These are phyloP conservation scores for Protobothrops flavoviridis DNA, from an alignment of 2,113 vertebrate species.

Conservation along the genomic window DNA sequence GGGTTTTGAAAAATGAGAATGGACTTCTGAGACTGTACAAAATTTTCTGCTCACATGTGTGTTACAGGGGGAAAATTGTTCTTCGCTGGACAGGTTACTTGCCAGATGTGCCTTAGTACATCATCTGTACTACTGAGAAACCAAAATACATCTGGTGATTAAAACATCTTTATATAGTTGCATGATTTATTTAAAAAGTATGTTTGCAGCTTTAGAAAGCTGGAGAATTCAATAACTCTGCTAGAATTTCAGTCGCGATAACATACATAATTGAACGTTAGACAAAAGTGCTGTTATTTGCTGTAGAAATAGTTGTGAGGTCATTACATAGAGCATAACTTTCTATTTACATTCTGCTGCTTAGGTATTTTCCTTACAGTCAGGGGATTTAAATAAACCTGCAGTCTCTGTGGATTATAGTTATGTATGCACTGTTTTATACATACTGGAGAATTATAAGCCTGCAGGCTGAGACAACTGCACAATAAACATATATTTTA, in stretches of 20 bases:
- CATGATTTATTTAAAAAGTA: constrained; percentile 63
- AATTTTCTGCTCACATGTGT: constrained; percentile 38
- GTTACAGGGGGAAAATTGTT: constrained; percentile 38
- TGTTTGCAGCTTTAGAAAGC: constrained; percentile 48
- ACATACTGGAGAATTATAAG: constrained; percentile 62
- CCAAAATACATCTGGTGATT: constrained; percentile 65
- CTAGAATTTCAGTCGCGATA: constrained; percentile 48
- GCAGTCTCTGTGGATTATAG: constrained; percentile 54
- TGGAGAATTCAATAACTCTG: constrained; percentile 47
- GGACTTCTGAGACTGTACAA: constrained; percentile 53
- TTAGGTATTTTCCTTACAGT: constrained; percentile 55
- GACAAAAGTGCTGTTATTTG: constrained; percentile 43
- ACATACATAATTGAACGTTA: constrained; percentile 49
- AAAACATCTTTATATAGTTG: constrained; percentile 63
- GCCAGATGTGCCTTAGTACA: constrained; percentile 67
- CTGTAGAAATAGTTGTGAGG: not conserved
- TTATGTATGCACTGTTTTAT: constrained; percentile 66
- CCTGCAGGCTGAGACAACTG: constrained; percentile 64
- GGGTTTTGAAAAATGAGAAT: constrained; percentile 23
- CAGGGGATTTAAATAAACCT: constrained; percentile 62
- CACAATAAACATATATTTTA: constrained; percentile 66
- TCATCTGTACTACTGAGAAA: constrained; percentile 61
- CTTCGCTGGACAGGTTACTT: constrained; percentile 66
- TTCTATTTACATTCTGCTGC: constrained; percentile 47
- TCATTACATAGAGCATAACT: constrained; percentile 44